Conservation (phyloP, 2,888 invertebrate species). For the Lagria hirta region DNA sequence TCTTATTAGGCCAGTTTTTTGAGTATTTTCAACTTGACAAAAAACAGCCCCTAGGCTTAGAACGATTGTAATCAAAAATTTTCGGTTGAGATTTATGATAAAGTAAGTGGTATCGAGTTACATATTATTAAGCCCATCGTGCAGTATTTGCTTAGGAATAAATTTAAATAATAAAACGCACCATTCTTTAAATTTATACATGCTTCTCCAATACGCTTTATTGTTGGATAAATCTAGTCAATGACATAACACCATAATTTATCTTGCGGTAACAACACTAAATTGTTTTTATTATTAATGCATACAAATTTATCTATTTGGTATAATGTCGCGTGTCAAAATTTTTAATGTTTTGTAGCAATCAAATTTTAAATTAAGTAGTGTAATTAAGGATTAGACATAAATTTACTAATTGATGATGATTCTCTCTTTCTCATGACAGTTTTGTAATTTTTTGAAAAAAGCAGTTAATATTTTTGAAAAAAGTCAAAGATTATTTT, state of each 20-base stretch:
- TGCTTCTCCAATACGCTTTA: constrained; percentile 23
- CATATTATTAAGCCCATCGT: constrained; percentile 37
- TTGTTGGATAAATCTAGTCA: constrained; percentile 29
- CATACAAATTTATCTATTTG: constrained; percentile 21
- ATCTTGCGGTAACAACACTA: constrained; percentile 25
- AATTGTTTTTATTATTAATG: constrained; percentile 29
- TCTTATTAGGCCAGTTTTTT: too few species aligned
- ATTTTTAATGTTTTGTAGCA: constrained; percentile 21
- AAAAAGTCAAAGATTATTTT: too few species aligned
- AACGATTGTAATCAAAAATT: too few species aligned
- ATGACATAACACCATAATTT: constrained; percentile 30
- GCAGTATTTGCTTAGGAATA: constrained; percentile 36
- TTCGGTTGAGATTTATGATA: constrained; percentile 36
- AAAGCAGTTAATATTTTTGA: too few species aligned
- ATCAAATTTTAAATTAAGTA: constrained; percentile 15
- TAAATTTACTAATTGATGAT: constrained; percentile 17
- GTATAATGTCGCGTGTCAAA: constrained; percentile 28
- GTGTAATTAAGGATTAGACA: constrained; percentile 12
- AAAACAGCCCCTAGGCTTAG: too few species aligned
- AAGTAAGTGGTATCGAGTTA: constrained; percentile 39
- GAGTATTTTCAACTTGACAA: too few species aligned
- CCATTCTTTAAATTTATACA: constrained; percentile 20
- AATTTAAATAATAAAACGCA: constrained; percentile 31
- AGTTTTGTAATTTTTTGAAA: too few species aligned
- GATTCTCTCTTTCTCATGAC: constrained; percentile 4